Evolutionary conservation across 2,113 vertebrate genomes (phyloP).

Genomic region (Pangasianodon hypophthalmus): DNA sequence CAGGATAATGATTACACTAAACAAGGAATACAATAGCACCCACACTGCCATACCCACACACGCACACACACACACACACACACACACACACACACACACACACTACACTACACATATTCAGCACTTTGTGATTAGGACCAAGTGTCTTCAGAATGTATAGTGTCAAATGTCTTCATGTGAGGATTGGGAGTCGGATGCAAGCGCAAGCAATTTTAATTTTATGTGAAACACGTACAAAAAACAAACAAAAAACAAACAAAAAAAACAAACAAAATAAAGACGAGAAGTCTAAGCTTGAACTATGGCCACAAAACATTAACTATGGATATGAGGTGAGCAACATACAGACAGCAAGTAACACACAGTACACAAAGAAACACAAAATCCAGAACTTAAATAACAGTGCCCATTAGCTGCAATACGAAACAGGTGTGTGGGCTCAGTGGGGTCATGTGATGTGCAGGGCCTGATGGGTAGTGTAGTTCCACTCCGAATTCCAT

Average conservation of each 20-base stretch:
- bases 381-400: not conserved
- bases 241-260: not conserved
- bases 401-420: too few species aligned
- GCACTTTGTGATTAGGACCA: not conserved
- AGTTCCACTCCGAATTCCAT: too few species aligned
- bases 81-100: slow-evolving; percentile 4
- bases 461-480: too few species aligned
- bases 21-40: not conserved
- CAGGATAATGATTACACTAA: not conserved
- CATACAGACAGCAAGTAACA: not conserved
- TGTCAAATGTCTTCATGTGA: not conserved
- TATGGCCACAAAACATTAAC: not conserved
- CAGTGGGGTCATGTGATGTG: too few species aligned
- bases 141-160: not conserved
- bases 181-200: too few species aligned
- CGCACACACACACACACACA: not conserved
- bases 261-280: not conserved
- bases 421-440: too few species aligned
- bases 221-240: not conserved
- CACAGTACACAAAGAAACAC: not conserved
- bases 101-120: not conserved
- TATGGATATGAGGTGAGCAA: not conserved
- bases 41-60: not conserved
- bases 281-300: not conserved
- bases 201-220: not conserved